Evolutionary conservation across 2,113 vertebrate genomes (phyloP).

Genomic region (Morone saxatilis): DNA sequence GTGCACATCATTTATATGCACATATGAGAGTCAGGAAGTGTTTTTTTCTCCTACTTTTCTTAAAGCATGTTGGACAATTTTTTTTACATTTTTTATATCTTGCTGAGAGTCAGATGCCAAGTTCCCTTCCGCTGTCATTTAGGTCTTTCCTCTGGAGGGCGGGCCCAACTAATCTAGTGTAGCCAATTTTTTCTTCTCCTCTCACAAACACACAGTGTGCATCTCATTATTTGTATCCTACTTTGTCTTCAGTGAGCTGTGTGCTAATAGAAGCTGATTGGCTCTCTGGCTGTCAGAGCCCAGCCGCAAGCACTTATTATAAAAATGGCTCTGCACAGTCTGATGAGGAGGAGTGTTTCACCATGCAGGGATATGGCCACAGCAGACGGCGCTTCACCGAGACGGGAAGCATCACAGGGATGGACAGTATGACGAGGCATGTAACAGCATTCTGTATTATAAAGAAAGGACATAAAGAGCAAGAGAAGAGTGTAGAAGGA

Average conservation of each 20-base stretch:
- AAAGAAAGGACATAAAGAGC: constrained; percentile 14
- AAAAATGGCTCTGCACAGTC: constrained; percentile 60
- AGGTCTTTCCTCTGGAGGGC: no score
- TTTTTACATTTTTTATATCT: not conserved
- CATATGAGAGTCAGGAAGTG: not conserved
- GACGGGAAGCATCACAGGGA: constrained; percentile 4
- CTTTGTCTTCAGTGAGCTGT: constrained; percentile 52
- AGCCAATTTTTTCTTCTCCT: constrained; percentile 14
- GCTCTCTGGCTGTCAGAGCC: constrained; percentile 50
- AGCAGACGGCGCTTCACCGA: not conserved
- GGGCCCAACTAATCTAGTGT: not conserved
- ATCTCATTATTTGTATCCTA: constrained; percentile 63
- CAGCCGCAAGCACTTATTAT: constrained; percentile 62
- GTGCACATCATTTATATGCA: not conserved
- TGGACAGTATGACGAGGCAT: not conserved
- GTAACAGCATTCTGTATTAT: constrained; percentile 10
- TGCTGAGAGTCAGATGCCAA: not conserved
- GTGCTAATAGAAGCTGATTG: constrained; percentile 57
- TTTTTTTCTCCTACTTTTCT: not conserved
- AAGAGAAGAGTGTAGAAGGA: constrained; percentile 19
- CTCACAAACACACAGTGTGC: constrained; percentile 27
- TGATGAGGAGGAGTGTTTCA: constrained; percentile 27
- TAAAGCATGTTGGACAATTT: no score
- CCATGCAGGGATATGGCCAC: constrained; percentile 1
- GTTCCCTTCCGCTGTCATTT: not conserved